phyloP scores from a whole-genome alignment of 2,113 vertebrate genomes.

The Clarias batrachus region DNA sequence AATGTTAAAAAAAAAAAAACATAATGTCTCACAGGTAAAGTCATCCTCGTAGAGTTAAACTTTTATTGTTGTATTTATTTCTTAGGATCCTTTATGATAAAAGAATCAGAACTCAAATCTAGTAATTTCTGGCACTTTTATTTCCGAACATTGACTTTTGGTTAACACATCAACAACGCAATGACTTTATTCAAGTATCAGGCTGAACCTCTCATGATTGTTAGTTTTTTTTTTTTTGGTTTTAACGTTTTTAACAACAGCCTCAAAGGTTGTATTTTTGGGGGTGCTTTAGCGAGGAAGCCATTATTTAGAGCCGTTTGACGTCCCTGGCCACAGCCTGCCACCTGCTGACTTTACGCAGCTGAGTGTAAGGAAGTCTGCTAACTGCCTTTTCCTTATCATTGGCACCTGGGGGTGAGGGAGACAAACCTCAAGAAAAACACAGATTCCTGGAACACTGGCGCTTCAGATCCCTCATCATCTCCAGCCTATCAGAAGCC shows the following conservation, averaged over 20 bases:
- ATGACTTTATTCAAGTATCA: not conserved
- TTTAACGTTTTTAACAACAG: not conserved
- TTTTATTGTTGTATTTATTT: not conserved
- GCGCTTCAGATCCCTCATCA: constrained; percentile 55
- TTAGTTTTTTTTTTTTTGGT: not conserved
- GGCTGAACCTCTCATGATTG: not conserved
- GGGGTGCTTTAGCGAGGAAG: constrained; percentile 41
- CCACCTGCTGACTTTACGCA: constrained; percentile 68
- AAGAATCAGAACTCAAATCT: not conserved
- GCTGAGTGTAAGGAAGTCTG: constrained; percentile 75
- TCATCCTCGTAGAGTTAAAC: not conserved
- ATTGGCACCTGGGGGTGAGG: constrained; percentile 48
- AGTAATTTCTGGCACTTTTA: too few species aligned
- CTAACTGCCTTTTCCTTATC: constrained; percentile 73
- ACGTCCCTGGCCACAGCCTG: constrained; percentile 59
- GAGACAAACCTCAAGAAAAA: constrained; percentile 72
- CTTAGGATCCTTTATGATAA: not conserved
- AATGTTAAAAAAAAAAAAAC: not conserved
- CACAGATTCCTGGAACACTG: constrained; percentile 64
- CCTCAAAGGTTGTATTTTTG: constrained; percentile 9
- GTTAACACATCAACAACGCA: not conserved
- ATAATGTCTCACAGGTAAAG: not conserved
- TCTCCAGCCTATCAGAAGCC: constrained; percentile 60
- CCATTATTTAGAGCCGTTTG: constrained; percentile 58
- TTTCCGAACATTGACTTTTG: not conserved